Percentiles rank a stretch among this genome's conserved stretches.
Evolutionary conservation across 92 coral and sea anemone species (phyloP).

Genomic region (Zoanthus gigantus): DNA sequence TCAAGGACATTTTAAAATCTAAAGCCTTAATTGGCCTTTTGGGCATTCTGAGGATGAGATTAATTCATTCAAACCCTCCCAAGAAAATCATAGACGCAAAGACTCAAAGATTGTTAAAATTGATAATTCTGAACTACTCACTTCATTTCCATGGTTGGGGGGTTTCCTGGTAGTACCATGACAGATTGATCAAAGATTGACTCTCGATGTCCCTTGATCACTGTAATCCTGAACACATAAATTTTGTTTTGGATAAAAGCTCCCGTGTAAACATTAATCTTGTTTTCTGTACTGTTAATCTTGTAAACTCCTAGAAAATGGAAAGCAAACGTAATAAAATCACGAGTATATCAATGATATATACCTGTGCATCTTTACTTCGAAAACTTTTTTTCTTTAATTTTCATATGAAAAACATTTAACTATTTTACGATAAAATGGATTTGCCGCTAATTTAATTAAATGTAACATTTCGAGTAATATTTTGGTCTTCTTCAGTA

Average conservation of each 20-base stretch:
- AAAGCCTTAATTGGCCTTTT: no score
- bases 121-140: conserved; percentile 35
- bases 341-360: no score
- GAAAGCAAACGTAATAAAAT: neutral
- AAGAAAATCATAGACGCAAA: neutral
- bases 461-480: no score
- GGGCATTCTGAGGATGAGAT: no score
- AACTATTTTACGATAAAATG: no score
- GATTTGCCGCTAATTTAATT: no score
- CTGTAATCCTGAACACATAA: conserved; percentile 75
- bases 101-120: neutral
- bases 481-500: no score
- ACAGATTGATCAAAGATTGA: conserved; percentile 75
- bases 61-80: no score
- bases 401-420: no score
- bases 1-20: no score
- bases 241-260: conserved; percentile 68
- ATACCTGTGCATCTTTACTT: no score
- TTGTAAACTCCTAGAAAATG: conserved; percentile 26
- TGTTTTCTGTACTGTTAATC: conserved; percentile 56
- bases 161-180: conserved; percentile 77
- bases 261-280: conserved; percentile 69
- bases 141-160: conserved; percentile 90
- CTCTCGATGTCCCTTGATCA: conserved; percentile 68
- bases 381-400: no score